Evolutionary conservation across 1,140 invertebrate genomes (phyloP).

Genomic region (Drosophila carrolli): DNA sequence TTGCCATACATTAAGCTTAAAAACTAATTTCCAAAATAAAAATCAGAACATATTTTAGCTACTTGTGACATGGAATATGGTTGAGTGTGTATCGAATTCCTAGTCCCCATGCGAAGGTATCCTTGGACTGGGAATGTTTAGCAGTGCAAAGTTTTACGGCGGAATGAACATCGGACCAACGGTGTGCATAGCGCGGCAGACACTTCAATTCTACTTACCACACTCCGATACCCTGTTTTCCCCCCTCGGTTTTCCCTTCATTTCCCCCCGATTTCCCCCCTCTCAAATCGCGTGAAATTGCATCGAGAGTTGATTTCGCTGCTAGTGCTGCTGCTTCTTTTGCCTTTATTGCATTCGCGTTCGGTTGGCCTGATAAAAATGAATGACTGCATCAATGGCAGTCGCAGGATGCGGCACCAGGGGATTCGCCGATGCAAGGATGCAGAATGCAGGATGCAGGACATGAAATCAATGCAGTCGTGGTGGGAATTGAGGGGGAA

Average conservation of each 20-base stretch:
- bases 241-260: neutral
- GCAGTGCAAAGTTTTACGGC: slow-evolving; percentile 33
- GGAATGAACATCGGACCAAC: slow-evolving; percentile 35
- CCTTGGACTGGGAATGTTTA: slow-evolving; percentile 6
- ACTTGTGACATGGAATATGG: neutral
- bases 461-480: slow-evolving; percentile 45
- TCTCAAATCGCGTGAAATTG: slow-evolving; percentile 48
- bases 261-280: neutral
- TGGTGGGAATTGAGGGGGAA: slow-evolving; percentile 1
- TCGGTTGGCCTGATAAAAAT: slow-evolving; percentile 68
- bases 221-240: slow-evolving; percentile 1
- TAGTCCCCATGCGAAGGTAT: neutral
- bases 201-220: slow-evolving; percentile 42
- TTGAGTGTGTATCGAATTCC: neutral
- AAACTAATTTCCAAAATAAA: no score
- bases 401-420: slow-evolving; percentile 31
- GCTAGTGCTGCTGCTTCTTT: slow-evolving; percentile 24
- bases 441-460: slow-evolving; percentile 14
- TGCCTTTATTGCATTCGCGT: slow-evolving; percentile 69
- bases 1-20: no score
- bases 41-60: no score
- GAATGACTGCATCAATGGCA: slow-evolving; percentile 71
- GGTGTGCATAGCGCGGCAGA: slow-evolving; percentile 34
- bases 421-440: slow-evolving; percentile 3
- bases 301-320: slow-evolving; percentile 65